Conservation (phyloP, 92 coral and sea anemone species). For the Parazoanthus darwini region DNA sequence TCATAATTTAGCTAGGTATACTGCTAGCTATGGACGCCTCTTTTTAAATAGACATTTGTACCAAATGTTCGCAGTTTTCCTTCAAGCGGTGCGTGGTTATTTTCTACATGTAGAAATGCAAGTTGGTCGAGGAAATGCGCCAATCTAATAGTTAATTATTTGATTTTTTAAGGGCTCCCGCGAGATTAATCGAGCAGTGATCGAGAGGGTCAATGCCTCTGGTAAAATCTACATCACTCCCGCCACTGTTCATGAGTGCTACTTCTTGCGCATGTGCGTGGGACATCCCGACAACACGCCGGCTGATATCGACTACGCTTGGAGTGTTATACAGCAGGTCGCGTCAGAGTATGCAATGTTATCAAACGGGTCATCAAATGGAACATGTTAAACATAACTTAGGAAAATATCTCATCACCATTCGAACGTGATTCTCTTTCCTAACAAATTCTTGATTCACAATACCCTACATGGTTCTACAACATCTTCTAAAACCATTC, state of each 20-base stretch:
- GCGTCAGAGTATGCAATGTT: background rate
- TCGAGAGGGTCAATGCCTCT: slow-evolving; percentile 40
- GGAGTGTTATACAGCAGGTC: slow-evolving; percentile 7
- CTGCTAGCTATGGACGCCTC: no score
- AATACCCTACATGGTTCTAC: background rate
- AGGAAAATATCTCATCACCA: background rate
- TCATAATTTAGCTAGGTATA: no score
- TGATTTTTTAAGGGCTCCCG: slow-evolving; percentile 41
- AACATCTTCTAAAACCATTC: background rate
- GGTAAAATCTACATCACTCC: slow-evolving; percentile 44
- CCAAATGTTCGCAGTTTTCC: no score
- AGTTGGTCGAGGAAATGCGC: no score
- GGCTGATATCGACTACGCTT: slow-evolving; percentile 24
- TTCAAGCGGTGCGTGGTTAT: no score
- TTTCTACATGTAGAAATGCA: no score
- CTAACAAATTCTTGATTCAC: background rate
- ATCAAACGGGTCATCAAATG: slow-evolving; percentile 24
- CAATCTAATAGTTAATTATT: background rate
- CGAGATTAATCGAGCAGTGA: slow-evolving; percentile 37
- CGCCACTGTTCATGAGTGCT: slow-evolving; percentile 33
- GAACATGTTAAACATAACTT: background rate
- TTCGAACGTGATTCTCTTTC: no score
- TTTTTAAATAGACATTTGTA: no score
- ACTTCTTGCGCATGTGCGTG: slow-evolving; percentile 14
- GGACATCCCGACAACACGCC: slow-evolving; percentile 28